Base-by-base conservation (phyloP, 2,888 invertebrate genomes). In the Cataglyphis albicans region DNA sequence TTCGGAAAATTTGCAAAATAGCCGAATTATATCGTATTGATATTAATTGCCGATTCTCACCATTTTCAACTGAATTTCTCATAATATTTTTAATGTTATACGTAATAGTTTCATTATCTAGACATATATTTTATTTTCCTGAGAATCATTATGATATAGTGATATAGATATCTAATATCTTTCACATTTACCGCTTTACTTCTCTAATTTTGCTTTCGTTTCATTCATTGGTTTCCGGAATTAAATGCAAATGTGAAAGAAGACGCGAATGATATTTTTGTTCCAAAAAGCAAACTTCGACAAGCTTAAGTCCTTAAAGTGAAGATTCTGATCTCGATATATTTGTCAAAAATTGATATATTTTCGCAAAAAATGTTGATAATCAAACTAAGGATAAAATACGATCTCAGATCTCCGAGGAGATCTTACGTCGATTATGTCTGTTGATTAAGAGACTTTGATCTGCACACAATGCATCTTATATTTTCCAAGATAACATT, bases 401-500 rank as follows among this genome's bases (percentile, higher is more conserved):
- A 44, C 44, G 44, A 59, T 80, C 35, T 7, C 32, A 9, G n/a
- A 44, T 32, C 21, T 55, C 65, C 38, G 7, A 52, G 52, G 7
- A 44, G 9, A 29, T 29, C 29, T 48, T 29, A 29, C 7, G 38
- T 55, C 29, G 25, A 12, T 64, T 61, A 21, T 21, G 52, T 52
- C 18, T n/a, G 35, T 70, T 44, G 59, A 78, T 59, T 32, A 32
- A 25, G 21, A 44, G 57, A 67, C 57, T 44, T 32, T 15, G n/a
- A 18, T 9, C 18, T 10, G 41, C 21, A 55, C 15, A 35, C 55
- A 32, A 10, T 21, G 38, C 78, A 41, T 57, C 41, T 41, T 67
- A 48, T 48, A 68, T 21, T 44, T 68, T 12, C 41, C 44, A 32
- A 78, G 70, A 80, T 44, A 80, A 80, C 59, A 80, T 70, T 12